Evolutionary conservation across 2,113 vertebrate species (phyloP).

Genomic region (Crotalus tigris): DNA sequence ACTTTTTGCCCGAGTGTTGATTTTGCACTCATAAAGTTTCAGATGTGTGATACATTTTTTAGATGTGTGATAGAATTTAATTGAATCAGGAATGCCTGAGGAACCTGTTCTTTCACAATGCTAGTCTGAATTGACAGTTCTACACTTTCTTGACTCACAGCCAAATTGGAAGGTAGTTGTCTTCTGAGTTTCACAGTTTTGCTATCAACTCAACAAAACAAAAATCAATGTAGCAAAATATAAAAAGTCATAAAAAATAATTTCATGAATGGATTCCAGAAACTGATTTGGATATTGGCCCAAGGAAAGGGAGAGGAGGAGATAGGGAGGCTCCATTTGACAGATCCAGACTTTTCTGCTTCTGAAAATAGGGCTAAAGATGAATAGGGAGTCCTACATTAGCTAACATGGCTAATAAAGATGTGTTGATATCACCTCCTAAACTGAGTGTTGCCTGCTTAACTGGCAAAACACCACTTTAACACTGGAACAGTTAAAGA

Average conservation of each 20-base stretch:
- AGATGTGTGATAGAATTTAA: not conserved
- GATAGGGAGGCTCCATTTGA: not conserved
- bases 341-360: not conserved
- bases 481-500: not conserved
- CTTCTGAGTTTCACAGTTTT: not conserved
- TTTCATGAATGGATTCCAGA: not conserved
- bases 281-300: not conserved
- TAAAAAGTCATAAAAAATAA: not conserved
- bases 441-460: not conserved
- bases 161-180: not conserved
- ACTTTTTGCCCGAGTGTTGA: not conserved
- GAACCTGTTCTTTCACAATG: not conserved
- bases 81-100: not conserved
- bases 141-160: not conserved
- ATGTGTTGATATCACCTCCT: not conserved
- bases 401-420: not conserved
- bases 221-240: not conserved
- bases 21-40: not conserved
- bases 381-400: not conserved
- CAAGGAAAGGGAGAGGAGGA: not conserved
- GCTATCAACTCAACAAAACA: not conserved
- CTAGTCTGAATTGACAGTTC: not conserved
- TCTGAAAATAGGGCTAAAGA: not conserved
- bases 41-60: not conserved
- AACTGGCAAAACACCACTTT: not conserved